Conservation (phyloP, 1,140 invertebrate species). For the Penaeus indicus region DNA sequence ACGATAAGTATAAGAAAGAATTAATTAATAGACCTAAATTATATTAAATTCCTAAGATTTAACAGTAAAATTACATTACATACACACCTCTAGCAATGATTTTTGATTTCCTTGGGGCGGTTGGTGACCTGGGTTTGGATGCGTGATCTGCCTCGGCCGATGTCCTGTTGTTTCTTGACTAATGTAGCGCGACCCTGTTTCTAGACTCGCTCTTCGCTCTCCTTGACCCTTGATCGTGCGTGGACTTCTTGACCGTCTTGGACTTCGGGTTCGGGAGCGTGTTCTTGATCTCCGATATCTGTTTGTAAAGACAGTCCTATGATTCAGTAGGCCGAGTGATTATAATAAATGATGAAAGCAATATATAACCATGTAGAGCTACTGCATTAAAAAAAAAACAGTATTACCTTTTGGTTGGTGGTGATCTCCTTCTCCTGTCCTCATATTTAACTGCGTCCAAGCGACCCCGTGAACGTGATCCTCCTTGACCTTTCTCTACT, state of each 20-base stretch:
- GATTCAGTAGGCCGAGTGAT: too few species aligned
- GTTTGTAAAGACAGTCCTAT: background rate
- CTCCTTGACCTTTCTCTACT: conserved; percentile 73
- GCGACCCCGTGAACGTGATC: conserved; percentile 62
- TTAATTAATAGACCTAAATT: background rate
- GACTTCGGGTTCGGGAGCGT: conserved; percentile 72
- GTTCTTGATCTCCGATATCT: conserved; percentile 68
- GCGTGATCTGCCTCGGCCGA: conserved; percentile 48
- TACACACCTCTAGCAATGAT: conserved; percentile 47
- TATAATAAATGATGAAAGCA: background rate
- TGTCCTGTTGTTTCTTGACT: conserved; percentile 37
- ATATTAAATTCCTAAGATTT: too few species aligned
- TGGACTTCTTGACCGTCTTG: conserved; percentile 79
- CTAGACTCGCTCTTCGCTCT: conserved; percentile 67
- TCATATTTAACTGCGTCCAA: conserved; percentile 67
- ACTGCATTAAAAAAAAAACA: background rate
- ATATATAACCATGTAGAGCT: background rate
- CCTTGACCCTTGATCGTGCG: conserved; percentile 71
- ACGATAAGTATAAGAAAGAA: background rate
- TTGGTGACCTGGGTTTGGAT: conserved; percentile 36
- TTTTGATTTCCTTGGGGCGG: conserved; percentile 46
- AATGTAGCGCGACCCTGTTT: conserved; percentile 50
- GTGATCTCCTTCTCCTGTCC: conserved; percentile 61
- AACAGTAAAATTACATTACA: background rate
- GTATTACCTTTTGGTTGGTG: conserved; percentile 47